Base-by-base conservation (phyloP, 2,113 vertebrate genomes). In the Anhinga anhinga region DNA sequence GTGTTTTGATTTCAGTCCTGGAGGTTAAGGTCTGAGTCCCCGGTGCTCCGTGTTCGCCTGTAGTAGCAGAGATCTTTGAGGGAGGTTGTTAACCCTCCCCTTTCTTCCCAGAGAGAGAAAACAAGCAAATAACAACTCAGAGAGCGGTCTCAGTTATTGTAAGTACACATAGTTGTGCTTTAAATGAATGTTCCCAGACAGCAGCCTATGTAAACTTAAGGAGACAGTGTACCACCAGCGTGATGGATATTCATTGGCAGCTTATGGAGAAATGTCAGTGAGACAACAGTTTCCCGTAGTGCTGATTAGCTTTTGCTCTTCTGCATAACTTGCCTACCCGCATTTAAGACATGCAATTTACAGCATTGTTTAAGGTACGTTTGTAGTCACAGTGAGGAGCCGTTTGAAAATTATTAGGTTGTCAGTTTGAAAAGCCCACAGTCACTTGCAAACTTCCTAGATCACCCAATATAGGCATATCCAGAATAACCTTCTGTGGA, bases 211-310 rank as follows among this genome's bases (percentile, higher is more conserved):
- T 65, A 61, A 72, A 91, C 56, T 61, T 82, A 11, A 58, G 94
- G 66, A 93, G 94, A 86, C 81, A 58, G 91, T 17, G 62, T 88
- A 76, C 85, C 0, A 0, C 73, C 55, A 36, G 70, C 1, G 0
- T 80, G 95, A 94, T 2, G 78, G 90, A 87, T 95, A 80, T 69
- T 91, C 89, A 32, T 30, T 95, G 95, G 86, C 93, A 93, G 89
- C 83, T 91, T 55, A 26, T 49, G 90, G 90, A 90, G 91, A 30
- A 56, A 90, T 91, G 91, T 74, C 94, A 88, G 56, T 58, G 96
- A 86, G 73, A 92, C 67, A 74, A 38, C 72, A 49, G 80, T 67
- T 82, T 63, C 76, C 82, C 44, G 16, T 36, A 88, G 89, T 82
- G 66, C 95, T 95, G 89, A 94, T 94, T 69, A 92, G 83, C n/a